phyloP scores from a whole-genome alignment of 2,888 invertebrate genomes.

The Cantharis lateralis region DNA sequence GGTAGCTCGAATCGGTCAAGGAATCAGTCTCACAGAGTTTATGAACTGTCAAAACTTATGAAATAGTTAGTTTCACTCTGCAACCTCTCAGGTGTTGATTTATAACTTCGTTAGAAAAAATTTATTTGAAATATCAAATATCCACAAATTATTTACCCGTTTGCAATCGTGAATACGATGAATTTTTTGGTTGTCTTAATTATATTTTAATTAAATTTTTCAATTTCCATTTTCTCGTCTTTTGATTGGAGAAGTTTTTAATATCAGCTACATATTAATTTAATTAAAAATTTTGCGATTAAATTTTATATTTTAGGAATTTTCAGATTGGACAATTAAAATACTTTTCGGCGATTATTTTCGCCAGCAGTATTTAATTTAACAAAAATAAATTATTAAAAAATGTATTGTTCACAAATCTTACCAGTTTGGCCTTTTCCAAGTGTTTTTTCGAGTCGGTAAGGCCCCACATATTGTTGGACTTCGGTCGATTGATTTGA shows the following conservation, averaged over 20 bases:
- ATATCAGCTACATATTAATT: too few relatives aligned
- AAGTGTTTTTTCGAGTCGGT: slow-evolving; percentile 97
- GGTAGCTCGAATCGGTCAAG: background rate
- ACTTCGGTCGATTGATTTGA: slow-evolving; percentile 62
- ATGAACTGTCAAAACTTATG: background rate
- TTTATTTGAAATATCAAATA: too few relatives aligned
- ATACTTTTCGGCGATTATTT: background rate
- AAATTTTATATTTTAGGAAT: background rate
- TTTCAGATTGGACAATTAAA: background rate
- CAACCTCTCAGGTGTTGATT: too few relatives aligned
- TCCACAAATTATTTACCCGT: background rate
- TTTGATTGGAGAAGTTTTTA: background rate
- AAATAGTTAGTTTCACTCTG: too few relatives aligned
- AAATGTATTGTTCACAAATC: slow-evolving; percentile 32
- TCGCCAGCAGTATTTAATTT: background rate
- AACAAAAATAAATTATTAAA: background rate
- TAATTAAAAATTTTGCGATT: too few relatives aligned
- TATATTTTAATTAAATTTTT: background rate
- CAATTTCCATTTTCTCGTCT: background rate
- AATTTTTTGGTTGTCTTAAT: background rate
- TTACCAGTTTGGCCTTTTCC: slow-evolving; percentile 99
- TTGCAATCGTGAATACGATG: background rate
- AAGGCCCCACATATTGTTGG: slow-evolving; percentile 97
- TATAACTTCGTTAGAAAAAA: background rate
- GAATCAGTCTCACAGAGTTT: background rate